These are phyloP conservation scores for Sceloporus undulatus DNA, from an alignment of 2,113 vertebrate genomes.

Conservation along the genomic window DNA sequence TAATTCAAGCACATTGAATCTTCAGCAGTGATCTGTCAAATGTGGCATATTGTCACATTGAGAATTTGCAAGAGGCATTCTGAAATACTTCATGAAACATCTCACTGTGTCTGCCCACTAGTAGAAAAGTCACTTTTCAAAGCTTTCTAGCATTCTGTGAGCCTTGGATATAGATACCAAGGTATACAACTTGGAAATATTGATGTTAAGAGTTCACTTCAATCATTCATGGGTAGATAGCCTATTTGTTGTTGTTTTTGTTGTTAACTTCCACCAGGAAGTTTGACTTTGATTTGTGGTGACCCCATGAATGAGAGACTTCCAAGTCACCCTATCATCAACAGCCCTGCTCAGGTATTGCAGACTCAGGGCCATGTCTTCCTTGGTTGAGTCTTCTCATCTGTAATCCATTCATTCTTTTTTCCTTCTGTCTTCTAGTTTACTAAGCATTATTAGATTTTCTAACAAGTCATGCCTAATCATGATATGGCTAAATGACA, in stretches of 20 bases:
- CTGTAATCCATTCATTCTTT: too few relatives aligned
- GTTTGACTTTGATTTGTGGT: too few relatives aligned
- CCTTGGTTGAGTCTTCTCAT: too few relatives aligned
- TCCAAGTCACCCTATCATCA: too few relatives aligned
- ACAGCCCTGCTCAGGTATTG: too few relatives aligned
- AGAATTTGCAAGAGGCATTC: slow-evolving; percentile 76
- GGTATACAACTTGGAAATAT: slow-evolving; percentile 11
- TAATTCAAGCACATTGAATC: slow-evolving; percentile 79
- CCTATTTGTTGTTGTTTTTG: slow-evolving; percentile 42
- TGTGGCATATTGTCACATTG: slow-evolving; percentile 77
- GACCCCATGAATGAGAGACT: too few relatives aligned
- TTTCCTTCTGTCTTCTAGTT: too few relatives aligned
- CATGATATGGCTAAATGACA: too few relatives aligned
- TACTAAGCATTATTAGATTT: too few relatives aligned
- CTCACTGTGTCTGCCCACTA: slow-evolving; percentile 57
- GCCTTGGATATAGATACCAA: not conserved
- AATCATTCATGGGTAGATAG: slow-evolving; percentile 17
- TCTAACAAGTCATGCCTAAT: too few relatives aligned
- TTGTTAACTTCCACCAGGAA: too few relatives aligned
- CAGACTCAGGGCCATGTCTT: too few relatives aligned
- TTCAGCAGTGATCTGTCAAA: slow-evolving; percentile 78
- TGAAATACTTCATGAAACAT: slow-evolving; percentile 71
- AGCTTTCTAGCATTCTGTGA: slow-evolving; percentile 29
- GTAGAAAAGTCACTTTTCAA: slow-evolving; percentile 33
- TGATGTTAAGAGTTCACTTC: slow-evolving; percentile 47